Evolutionary conservation across 2,888 invertebrate genomes (phyloP), one percentile per base, ranked within the genome.

Genomic region (Zaprionus obscuricornis): DNA sequence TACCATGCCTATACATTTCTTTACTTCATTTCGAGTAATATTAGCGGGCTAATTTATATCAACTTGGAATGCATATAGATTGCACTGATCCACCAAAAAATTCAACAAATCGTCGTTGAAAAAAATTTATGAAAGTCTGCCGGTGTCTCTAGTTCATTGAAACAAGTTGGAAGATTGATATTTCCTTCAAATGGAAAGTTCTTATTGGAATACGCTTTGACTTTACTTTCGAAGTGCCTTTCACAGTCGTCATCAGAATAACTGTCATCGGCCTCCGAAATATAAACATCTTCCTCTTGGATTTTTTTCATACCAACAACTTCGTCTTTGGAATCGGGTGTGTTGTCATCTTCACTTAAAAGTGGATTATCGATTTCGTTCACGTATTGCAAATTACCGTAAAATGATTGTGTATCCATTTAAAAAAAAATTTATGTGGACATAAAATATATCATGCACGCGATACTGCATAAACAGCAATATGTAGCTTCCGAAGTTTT

Each of bases 1-100:
- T 34, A 36, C 46, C 34, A n/a, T n/a, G n/a, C n/a, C n/a, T n/a
- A 46, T 13, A 16, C 26, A 46, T 37, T 37, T 49, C 37, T 29
- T 37, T 27, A 39, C 36, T 31, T 33, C 45, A 14, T 33, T 46
- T 26, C 47, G 37, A 26, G 39, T 49, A 49, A 36, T 36, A 36
- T 47, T 10, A 10, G 24, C 22, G 7, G 40, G 40, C 26, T 20
- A 26, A 40, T 40, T 40, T 40, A 27, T 40, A 40, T 27, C 17
- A 26, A 27, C 40, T 40, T 40, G 40, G 16, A 40, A 27, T 40
- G 40, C 40, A 40, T 39, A 24, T 39, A 39, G 24, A 39, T 39
- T 39, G 7, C 8, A 39, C 20, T 22, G 39, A 24, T 39, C 26
- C 24, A 40, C 22, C 39, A 39, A 22, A 14, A 39, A 18, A 17